A percentile compares a stretch with the other conserved stretches of the same genome.
Conservation (phyloP, 2,888 invertebrate genomes). For the Lottia gigantea region DNA sequence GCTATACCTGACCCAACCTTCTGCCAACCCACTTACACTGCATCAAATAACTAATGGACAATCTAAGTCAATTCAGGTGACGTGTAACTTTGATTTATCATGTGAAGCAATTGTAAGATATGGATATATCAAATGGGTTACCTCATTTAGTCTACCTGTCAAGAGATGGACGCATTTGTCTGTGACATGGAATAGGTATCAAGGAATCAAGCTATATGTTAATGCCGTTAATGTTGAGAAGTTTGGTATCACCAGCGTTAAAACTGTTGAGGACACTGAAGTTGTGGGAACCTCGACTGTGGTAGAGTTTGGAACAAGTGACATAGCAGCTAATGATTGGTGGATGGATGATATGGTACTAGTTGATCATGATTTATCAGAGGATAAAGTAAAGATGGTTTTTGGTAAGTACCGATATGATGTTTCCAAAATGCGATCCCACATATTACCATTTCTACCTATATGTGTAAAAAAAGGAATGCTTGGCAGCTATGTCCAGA, state of each 20-base stretch:
- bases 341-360: slow-evolving; percentile 18
- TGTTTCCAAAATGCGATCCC: background rate
- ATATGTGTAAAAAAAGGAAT: no score
- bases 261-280: background rate
- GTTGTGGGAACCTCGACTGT: background rate
- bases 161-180: slow-evolving; percentile 26
- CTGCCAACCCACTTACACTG: background rate
- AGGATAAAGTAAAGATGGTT: background rate
- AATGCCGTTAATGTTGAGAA: slow-evolving; percentile 26
- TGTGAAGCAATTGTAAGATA: background rate
- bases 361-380: slow-evolving; percentile 15
- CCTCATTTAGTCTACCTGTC: slow-evolving; percentile 20
- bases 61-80: background rate
- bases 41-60: background rate
- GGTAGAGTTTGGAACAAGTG: slow-evolving; percentile 1
- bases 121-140: slow-evolving; percentile 14
- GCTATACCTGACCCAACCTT: slow-evolving; percentile 17
- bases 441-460: no score
- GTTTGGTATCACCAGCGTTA: slow-evolving; percentile 9
- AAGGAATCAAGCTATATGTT: slow-evolving; percentile 24
- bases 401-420: slow-evolving; percentile 7
- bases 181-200: slow-evolving; percentile 28
- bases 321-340: slow-evolving; percentile 5
- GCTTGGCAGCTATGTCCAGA: no score
- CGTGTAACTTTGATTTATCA: background rate